Evolutionary conservation across 2,797 vertebrate species (phyloP).

Genomic region (Helicolenus hilgendorfi): DNA sequence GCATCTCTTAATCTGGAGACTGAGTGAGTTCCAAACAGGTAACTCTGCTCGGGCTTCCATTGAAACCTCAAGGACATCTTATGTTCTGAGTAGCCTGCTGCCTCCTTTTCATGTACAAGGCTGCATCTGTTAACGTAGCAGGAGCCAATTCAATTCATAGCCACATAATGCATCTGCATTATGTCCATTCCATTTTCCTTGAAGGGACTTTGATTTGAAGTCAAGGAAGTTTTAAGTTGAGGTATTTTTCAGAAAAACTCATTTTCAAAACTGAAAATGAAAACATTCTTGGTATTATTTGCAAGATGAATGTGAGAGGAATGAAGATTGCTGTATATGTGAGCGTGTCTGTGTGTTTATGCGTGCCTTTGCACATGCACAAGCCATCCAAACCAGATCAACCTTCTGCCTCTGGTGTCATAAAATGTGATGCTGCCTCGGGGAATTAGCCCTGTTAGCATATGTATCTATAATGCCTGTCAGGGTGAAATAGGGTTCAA

Average conservation of each 20-base stretch:
- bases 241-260: neutral
- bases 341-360: neutral
- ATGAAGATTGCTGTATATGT: constrained; percentile 3
- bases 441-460: constrained; percentile 83
- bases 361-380: neutral
- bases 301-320: constrained; percentile 13
- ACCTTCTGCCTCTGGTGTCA: constrained; percentile 69
- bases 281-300: constrained; percentile 36
- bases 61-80: constrained; percentile 51
- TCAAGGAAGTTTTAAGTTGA: constrained; percentile 6
- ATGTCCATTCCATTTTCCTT: constrained; percentile 29
- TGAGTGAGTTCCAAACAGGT: neutral
- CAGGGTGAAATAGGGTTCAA: constrained; percentile 71
- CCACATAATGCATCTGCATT: constrained; percentile 19
- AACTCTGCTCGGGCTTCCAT: neutral
- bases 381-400: constrained; percentile 61
- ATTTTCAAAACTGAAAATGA: neutral
- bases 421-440: constrained; percentile 70
- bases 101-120: constrained; percentile 28
- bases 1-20: neutral
- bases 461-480: constrained; percentile 82
- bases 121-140: constrained; percentile 31
- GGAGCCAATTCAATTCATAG: constrained; percentile 38
- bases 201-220: constrained; percentile 41
- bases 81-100: constrained; percentile 26